These are phyloP conservation scores for Gasterosteus aculeatus DNA, from an alignment of 2,113 vertebrate species.

Conservation along the genomic window DNA sequence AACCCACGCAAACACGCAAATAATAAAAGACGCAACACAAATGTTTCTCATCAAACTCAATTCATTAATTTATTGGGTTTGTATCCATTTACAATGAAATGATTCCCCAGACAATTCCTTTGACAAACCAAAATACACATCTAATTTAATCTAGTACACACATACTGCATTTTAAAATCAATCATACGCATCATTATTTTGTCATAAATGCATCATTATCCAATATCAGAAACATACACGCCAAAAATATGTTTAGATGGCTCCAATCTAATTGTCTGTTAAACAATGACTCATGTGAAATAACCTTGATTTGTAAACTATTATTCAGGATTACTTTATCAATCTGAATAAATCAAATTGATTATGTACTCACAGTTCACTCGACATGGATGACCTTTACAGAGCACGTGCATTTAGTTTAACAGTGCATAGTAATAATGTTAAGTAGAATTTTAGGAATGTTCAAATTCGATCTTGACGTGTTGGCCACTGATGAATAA, in stretches of 20 bases:
- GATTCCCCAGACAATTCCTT: not conserved
- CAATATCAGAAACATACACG: not conserved
- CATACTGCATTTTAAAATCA: not conserved
- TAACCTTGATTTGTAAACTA: not conserved
- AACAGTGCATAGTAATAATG: not conserved
- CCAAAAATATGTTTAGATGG: conserved; percentile 1
- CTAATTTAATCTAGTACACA: not conserved
- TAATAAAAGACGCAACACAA: not conserved
- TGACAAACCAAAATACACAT: not conserved
- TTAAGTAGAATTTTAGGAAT: not conserved
- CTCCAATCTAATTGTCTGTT: not conserved
- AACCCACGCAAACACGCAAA: not conserved
- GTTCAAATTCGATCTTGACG: not conserved
- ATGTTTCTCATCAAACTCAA: not conserved
- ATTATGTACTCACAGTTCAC: not conserved
- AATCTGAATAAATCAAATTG: not conserved
- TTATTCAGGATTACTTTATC: not conserved
- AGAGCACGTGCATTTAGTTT: not conserved
- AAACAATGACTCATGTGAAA: not conserved
- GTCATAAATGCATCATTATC: not conserved
- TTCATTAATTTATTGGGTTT: not conserved
- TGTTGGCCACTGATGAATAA: conserved; percentile 16
- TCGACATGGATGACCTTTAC: not conserved
- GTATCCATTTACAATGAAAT: not conserved
- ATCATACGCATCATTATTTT: not conserved